Base-by-base conservation (phyloP, 2,888 invertebrate species). In the Sesia bembeciformis region DNA sequence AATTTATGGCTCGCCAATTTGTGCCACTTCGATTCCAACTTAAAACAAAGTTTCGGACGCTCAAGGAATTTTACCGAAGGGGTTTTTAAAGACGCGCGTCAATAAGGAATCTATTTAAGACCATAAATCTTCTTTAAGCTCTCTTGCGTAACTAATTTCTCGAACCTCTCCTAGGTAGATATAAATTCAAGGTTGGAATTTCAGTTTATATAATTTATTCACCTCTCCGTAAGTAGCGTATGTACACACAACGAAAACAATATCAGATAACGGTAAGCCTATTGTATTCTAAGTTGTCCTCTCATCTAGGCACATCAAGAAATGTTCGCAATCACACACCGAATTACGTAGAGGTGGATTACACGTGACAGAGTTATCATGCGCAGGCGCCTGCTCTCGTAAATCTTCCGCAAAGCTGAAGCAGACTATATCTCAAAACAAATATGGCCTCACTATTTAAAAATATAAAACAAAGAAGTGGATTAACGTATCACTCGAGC, bases 361-460 rank as follows among this genome's bases (percentile, higher is more conserved):
- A 87, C 82, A 84, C 73, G 74, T 85, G 86, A 85, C 83, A 76
- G 74, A 82, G 78, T 78, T 86, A 85, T 86, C 87, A 78, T 72
- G 70, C 73, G 76, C 71, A 78, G 84, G 81, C 86, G 86, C 86
- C 85, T 78, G 72, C 72, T 82, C 82, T 81, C 65, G 80, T 86
- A 87, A 87, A 88, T 87, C 88, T 86, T 85, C 76, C 76, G 74
- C 69, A 76, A 71, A 79, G 72, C 78, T 78, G 75, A 79, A 80
- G 76, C 76, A 77, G 76, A 82, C 82, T 74, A 86, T 87, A 88
- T 87, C 89, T 86, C 75, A 84, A 81, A 86, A 65, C 82, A 89
- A 89, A 89, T 87, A 88, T 85, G 84, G 81, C 80, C 80, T 79
- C 80, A 86, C 87, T 84, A 86, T 89, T 85, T 85, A 86, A 86